phyloP scores from a whole-genome alignment of 2,888 invertebrate genomes.

The Ormyrus pomaceus region DNA sequence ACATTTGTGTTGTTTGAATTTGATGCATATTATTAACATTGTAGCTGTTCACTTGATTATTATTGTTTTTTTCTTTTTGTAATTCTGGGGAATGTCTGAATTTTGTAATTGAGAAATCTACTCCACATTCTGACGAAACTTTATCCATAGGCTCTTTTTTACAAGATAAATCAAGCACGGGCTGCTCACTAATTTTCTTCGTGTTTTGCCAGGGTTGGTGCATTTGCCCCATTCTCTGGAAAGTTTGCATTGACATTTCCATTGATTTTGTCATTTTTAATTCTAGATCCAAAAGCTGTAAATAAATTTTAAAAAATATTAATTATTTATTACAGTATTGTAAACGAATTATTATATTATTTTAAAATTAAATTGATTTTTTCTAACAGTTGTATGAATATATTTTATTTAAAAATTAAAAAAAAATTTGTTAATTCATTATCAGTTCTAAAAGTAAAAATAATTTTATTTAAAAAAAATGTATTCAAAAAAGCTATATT shows the following conservation, averaged over 20 bases:
- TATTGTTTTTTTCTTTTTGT: constrained; percentile 48
- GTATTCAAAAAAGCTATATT: no score
- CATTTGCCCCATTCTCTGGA: constrained; percentile 4
- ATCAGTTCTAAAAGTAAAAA: no score
- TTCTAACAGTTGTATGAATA: background rate
- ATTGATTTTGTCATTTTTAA: constrained; percentile 40
- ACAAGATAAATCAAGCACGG: constrained; percentile 67
- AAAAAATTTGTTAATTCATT: no score
- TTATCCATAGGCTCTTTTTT: constrained; percentile 58
- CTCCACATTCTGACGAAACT: background rate
- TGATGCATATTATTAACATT: constrained; percentile 13
- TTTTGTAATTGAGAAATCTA: background rate
- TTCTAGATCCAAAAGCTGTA: constrained; percentile 15
- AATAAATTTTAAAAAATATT: constrained; percentile 27
- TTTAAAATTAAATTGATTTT: background rate
- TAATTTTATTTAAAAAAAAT: no score
- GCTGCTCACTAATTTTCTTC: constrained; percentile 54
- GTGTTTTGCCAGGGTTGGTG: background rate
- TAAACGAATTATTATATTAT: background rate
- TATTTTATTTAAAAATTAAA: background rate
- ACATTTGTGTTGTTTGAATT: constrained; percentile 24
- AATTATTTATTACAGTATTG: constrained; percentile 12
- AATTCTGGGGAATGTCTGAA: no score
- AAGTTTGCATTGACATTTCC: constrained; percentile 36
- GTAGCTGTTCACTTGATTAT: constrained; percentile 41